Base-by-base conservation (phyloP, 2,113 vertebrate species). In the Oenanthe melanoleuca region DNA sequence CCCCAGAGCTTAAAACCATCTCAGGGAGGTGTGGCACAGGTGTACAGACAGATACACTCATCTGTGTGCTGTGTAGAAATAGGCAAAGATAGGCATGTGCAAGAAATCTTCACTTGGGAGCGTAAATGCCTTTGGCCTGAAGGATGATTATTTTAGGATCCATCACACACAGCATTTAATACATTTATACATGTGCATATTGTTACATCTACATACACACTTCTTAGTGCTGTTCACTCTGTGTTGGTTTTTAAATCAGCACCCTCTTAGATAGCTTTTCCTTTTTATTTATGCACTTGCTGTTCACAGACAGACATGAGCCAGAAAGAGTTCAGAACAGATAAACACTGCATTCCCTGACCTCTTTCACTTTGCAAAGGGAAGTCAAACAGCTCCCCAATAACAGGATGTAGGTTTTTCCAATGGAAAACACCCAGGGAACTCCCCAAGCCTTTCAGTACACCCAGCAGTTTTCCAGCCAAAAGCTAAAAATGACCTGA, bases 371-470 rank as follows among this genome's bases (percentile, higher is more conserved):
- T 95, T 86, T 55, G 38, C 1, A 14, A 88, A 61, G 49, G 38
- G 29, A 88, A 80, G 33, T 45, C 5, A 2, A 88, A 81, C 86
- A 85, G 26, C 25, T 78, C 55, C 72, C 56, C 89, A 89, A 52
- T 64, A 95, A 89, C 77, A 92, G 86, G 86, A 95, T 89, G 40
- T 29, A 86, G 37, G 44, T 57, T 82, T 52, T 31, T 94, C 40
- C 31, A 28, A 59, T 1, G 7, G 95, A 84, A 96, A 86, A 61
- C 47, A 55, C n/a, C 29, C 38, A 55, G 90, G 78, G 65, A 89
- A 85, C 53, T 83, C 91, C 92, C 70, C 3, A 2, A 4, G 6
- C 26, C 22, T 60, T 64, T 67, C 67, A 59, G 59, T 45, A 94
- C 80, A 49, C 17, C 44, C n/a, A 78, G 34, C 42, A 69, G 33